Base-by-base conservation (phyloP, 2,888 invertebrate species). In the Tiphia femorata region DNA sequence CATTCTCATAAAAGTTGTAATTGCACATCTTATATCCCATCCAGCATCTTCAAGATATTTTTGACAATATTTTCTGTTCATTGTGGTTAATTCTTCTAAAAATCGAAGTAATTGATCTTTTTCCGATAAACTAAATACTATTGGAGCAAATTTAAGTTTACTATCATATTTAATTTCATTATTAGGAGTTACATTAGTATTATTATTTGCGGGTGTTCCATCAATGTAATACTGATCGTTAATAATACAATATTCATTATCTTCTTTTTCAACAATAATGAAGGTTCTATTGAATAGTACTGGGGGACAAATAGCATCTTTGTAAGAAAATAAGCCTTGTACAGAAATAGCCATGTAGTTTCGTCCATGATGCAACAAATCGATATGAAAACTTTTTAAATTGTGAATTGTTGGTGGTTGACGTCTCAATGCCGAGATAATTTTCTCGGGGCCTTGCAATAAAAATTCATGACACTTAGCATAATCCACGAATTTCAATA, bases 211-310 rank as follows among this genome's bases (percentile, higher is more conserved):
- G 2, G 71, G 67, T 30, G 66, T 67, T 58, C 78, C 75, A 16
- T 78, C 77, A 3, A 83, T 63, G 40, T 81, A 79, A 64, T 78
- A 83, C 49, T 81, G 77, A 66, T 83, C 83, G 54, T 83, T 83
- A 2, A 71, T 64, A 21, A 83, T 82, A 25, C 79, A 75, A 55
- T 76, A 82, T 58, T 83, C 82, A 43, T 78, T 71, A 23, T 83
- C 83, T 16, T 79, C 80, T 37, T 75, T 77, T 2, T 73, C 74
- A 12, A 69, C 63, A 6, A 83, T 62, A 10, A 82, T 73, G 12
- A 83, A 75, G 2, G 81, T 82, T 25, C 81, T 71, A 37, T 75
- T 75, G 40, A 82, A 82, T 21, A 75, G 67, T 52, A 81, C 62
- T 1, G 80, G 74, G 0, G 73, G 64, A 20, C 66, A 65, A 1